Conservation (phyloP, 2,113 vertebrate genomes). For the Aplodontia rufa region DNA sequence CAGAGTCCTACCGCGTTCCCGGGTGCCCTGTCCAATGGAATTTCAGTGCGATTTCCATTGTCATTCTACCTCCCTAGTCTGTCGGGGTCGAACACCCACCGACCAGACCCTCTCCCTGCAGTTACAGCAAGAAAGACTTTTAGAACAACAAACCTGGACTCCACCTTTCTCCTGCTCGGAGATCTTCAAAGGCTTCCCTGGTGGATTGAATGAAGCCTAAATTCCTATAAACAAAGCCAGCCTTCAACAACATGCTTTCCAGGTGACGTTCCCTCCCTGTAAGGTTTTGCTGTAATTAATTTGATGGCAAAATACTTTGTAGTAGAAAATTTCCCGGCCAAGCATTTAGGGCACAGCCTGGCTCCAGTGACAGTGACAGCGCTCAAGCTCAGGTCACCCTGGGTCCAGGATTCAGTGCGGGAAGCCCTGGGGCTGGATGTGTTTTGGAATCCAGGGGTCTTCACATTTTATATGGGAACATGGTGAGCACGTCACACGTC, state of each 20-base stretch:
- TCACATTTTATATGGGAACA: neutral
- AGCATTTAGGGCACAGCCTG: neutral
- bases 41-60: neutral
- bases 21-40: neutral
- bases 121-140: neutral
- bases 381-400: fast-evolving
- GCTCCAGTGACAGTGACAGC: neutral
- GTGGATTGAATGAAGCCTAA: neutral
- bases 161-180: neutral
- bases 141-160: neutral
- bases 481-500: neutral
- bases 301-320: neutral
- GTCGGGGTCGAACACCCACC: no score
- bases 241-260: neutral
- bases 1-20: neutral
- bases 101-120: neutral
- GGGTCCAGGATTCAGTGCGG: neutral
- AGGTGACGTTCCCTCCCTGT: neutral
- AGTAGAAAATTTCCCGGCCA: neutral
- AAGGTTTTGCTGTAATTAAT: neutral
- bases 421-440: neutral
- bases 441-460: neutral
- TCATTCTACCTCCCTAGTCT: neutral
- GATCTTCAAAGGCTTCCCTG: neutral
- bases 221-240: neutral